phyloP scores from a whole-genome alignment of 2,888 invertebrate genomes.

The Epinotia demarniana region DNA sequence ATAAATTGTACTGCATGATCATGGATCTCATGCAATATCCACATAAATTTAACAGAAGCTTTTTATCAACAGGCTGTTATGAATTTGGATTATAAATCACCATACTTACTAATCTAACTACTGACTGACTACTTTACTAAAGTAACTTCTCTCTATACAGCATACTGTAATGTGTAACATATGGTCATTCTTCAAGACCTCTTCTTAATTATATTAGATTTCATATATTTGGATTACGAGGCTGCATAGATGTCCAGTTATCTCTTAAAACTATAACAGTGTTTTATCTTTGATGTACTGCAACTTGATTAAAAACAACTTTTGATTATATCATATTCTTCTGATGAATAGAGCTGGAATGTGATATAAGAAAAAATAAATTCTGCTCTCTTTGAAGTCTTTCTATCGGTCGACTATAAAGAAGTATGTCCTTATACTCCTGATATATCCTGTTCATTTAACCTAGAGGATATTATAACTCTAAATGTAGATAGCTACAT shows the following conservation, averaged over 20 bases:
- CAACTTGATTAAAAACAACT: neutral
- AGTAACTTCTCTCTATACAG: no score
- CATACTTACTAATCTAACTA: neutral
- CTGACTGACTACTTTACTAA: no score
- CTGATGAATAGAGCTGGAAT: neutral
- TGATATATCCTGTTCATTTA: no score
- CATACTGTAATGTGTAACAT: neutral
- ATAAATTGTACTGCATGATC: neutral
- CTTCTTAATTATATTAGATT: no score
- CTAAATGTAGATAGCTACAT: neutral
- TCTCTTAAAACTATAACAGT: neutral
- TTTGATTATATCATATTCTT: neutral
- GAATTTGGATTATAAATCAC: neutral
- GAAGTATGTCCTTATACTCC: no score
- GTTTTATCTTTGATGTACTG: slow-evolving; percentile 2
- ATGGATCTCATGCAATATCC: neutral
- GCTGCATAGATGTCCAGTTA: neutral
- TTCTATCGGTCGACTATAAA: neutral
- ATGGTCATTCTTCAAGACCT: neutral
- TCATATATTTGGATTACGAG: no score
- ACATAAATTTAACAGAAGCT: neutral
- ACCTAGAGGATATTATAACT: no score
- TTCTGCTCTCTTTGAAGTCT: neutral
- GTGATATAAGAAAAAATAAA: neutral
- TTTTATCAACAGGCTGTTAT: neutral